Evolutionary conservation across 2,113 vertebrate species (phyloP), one percentile per base, ranked within the genome.

Genomic region (Calonectris borealis): DNA sequence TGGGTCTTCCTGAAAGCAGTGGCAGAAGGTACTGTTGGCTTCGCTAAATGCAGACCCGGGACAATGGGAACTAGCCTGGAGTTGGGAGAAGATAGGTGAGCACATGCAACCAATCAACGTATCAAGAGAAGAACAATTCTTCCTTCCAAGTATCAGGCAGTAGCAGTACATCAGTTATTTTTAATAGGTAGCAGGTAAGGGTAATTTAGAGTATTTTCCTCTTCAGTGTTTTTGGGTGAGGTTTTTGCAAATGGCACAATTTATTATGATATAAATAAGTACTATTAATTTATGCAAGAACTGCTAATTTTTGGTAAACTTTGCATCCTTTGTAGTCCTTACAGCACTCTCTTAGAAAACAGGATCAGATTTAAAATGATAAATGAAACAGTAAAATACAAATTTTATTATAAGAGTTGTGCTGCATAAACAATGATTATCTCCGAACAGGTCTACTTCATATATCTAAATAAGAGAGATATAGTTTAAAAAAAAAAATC

Each of bases 31-130:
- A 19, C 27, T 52, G 9, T 6, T 78, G 32, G 22, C 38, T 78
- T 84, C 0, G 0, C 21, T 61, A 46, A 71, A 36, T 34, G 48
- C 5, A 49, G 69, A 65, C 20, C 19, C 61, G 40, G 49, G 32
- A 10, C 20, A 66, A 25, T 6, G 21, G 40, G 46, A 83, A 10
- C 54, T 31, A 2, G 25, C 27, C 29, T 48, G 32, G 22, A 24
- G 3, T 2, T 34, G 64, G 40, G 21, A 78, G n/a, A 61, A 34
- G 48, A 29, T 2, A 10, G 4, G 10, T 46, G 40, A 44, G 44
- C 16, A n/a, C 6, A 5, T 54, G 13, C 16, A 64, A 27, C 27
- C 12, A 36, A 31, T 34, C 25, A n/a, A 1, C 0, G 1, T 29
- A 36, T 9, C 25, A 19, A 42, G 55, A 62, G 16, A 64, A 42